phyloP scores from a whole-genome alignment of 2,888 invertebrate genomes.

The Macrosoma leucophasiata region DNA sequence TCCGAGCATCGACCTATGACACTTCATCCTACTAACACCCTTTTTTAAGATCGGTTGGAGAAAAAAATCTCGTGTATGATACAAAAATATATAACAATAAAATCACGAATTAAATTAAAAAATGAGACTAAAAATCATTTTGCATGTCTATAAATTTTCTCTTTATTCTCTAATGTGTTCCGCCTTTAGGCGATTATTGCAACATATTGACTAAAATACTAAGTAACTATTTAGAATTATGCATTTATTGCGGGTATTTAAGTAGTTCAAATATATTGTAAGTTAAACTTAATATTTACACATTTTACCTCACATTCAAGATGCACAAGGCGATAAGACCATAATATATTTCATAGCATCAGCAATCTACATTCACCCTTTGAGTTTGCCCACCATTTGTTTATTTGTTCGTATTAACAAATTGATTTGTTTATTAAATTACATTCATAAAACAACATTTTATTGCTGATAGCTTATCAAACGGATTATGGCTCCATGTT shows the following conservation, averaged over 20 bases:
- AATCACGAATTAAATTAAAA: conserved; percentile 53
- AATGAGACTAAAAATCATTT: conserved; percentile 43
- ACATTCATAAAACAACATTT: too few relatives aligned
- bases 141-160: conserved; percentile 34
- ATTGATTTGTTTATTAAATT: too few relatives aligned
- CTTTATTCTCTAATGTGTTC: conserved; percentile 30
- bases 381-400: too few relatives aligned
- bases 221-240: conserved; percentile 47
- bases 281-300: too few relatives aligned
- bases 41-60: conserved; percentile 5
- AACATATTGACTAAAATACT: conserved; percentile 57
- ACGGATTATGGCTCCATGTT: too few relatives aligned
- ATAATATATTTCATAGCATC: too few relatives aligned
- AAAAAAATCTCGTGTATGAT: conserved; percentile 2
- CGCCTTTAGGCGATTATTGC: conserved; percentile 68
- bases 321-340: too few relatives aligned
- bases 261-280: conserved; percentile 26
- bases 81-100: conserved; percentile 53
- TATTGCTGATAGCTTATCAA: too few relatives aligned
- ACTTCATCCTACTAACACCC: conserved; percentile 20
- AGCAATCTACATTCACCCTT: too few relatives aligned
- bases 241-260: conserved; percentile 36
- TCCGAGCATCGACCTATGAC: conserved; percentile 31
- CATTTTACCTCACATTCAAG: too few relatives aligned
- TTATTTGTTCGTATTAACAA: too few relatives aligned